Percentiles rank a stretch among this genome's conserved stretches.
These are phyloP conservation scores for Oreonectes daqikongensis DNA, from an alignment of 2,797 vertebrate genomes.

Conservation along the genomic window DNA sequence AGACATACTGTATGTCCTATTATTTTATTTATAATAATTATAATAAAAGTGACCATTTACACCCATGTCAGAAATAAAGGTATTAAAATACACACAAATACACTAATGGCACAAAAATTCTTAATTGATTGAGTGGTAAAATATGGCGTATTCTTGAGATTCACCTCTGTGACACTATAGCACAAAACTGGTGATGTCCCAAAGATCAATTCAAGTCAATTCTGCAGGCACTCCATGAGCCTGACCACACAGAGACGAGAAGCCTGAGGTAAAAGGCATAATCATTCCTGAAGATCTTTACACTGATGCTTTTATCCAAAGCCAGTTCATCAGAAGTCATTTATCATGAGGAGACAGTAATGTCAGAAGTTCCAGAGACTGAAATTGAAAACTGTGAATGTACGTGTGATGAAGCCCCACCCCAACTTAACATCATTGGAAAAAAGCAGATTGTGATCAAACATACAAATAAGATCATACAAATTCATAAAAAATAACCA, in stretches of 20 bases:
- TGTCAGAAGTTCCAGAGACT: conserved; percentile 9
- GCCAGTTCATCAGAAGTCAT: neutral
- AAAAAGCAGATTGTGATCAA: too few species aligned
- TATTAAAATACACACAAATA: neutral
- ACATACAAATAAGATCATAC: too few species aligned
- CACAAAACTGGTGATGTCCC: neutral
- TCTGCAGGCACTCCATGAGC: conserved; percentile 3
- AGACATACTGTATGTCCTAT: too few species aligned
- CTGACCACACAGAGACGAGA: conserved; percentile 21
- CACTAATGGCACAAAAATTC: too few species aligned
- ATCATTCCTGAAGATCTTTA: conserved; percentile 32
- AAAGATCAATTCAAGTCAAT: conserved; percentile 17
- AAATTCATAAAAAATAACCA: too few species aligned
- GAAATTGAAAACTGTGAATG: neutral
- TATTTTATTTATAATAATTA: too few species aligned
- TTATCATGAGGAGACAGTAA: conserved; percentile 10
- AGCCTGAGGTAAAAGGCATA: conserved; percentile 13
- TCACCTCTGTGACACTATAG: neutral
- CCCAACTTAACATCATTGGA: too few species aligned
- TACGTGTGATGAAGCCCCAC: neutral
- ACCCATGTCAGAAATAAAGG: neutral
- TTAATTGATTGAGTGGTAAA: too few species aligned
- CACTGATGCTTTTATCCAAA: conserved; percentile 31
- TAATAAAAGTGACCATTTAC: too few species aligned
- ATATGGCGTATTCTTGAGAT: too few species aligned